These are phyloP conservation scores for Zelleria hepariella DNA, from an alignment of 2,888 invertebrate species.

Conservation along the genomic window DNA sequence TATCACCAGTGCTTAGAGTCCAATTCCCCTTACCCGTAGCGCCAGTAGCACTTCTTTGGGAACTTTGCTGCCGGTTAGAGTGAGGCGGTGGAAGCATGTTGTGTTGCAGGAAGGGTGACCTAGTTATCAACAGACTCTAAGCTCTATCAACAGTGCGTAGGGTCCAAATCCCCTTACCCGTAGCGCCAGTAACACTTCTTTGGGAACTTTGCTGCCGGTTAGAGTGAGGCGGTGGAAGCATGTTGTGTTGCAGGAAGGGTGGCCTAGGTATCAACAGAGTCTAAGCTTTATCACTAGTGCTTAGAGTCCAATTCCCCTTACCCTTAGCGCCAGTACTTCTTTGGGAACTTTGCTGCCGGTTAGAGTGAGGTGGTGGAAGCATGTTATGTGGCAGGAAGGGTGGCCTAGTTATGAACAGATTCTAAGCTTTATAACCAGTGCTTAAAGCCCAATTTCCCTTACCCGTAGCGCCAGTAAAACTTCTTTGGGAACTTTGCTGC, in stretches of 20 bases:
- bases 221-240: conserved; percentile 30
- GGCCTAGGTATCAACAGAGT: too few species aligned
- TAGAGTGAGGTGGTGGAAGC: conserved; percentile 27
- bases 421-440: too few species aligned
- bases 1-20: too few species aligned
- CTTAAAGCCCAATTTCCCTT: too few species aligned
- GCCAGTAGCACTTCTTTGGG: conserved; percentile 23
- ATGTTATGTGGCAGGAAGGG: conserved; percentile 42
- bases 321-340: conserved; percentile 27
- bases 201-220: conserved; percentile 31
- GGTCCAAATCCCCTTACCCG: too few species aligned
- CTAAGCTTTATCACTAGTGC: too few species aligned
- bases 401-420: too few species aligned
- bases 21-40: conserved; percentile 33
- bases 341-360: conserved; percentile 31
- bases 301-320: too few species aligned
- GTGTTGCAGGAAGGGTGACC: conserved; percentile 39
- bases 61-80: conserved; percentile 32
- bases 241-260: conserved; percentile 36
- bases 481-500: conserved; percentile 30
- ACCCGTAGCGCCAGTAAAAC: conserved; percentile 29
- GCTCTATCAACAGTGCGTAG: too few species aligned
- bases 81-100: conserved; percentile 29
- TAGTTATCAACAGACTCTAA: too few species aligned
- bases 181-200: conserved; percentile 23